These are phyloP conservation scores for Tetragonisca angustula DNA, from an alignment of 2,888 invertebrate species.

Conservation along the genomic window DNA sequence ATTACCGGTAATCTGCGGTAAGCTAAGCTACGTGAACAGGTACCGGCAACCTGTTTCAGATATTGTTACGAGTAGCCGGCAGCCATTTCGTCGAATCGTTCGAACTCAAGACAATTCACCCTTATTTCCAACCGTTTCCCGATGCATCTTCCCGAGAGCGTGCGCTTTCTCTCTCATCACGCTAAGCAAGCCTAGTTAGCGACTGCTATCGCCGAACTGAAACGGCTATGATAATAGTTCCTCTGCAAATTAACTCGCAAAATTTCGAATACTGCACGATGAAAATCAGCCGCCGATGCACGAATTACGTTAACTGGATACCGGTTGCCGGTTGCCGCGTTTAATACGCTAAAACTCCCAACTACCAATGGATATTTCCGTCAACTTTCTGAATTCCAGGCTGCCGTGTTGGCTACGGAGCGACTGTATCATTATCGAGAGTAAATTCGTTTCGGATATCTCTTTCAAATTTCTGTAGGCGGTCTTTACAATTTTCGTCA, in stretches of 20 bases:
- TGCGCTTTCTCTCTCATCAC: neutral
- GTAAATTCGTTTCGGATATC: too few relatives aligned
- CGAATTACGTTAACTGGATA: constrained; percentile 10
- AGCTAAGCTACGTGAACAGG: constrained; percentile 74
- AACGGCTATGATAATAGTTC: constrained; percentile 47
- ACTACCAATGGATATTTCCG: constrained; percentile 12
- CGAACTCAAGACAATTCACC: constrained; percentile 61
- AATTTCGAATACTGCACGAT: constrained; percentile 54
- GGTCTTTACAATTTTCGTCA: fast-evolving
- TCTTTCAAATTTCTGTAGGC: neutral
- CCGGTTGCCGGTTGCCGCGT: constrained; percentile 27
- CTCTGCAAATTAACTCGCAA: constrained; percentile 61
- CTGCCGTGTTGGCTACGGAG: too few relatives aligned
- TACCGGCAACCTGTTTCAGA: constrained; percentile 75
- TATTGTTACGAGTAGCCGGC: constrained; percentile 75
- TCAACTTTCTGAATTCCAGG: neutral
- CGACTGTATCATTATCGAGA: too few relatives aligned
- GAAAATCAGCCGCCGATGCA: constrained; percentile 26
- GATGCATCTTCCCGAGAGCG: constrained; percentile 19
- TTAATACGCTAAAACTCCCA: constrained; percentile 46
- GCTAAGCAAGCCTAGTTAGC: constrained; percentile 50
- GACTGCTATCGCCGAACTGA: constrained; percentile 11
- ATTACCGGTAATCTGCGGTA: constrained; percentile 79
- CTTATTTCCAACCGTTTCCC: constrained; percentile 33
- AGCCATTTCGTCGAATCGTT: constrained; percentile 71